A percentile compares a stretch with the other conserved stretches of the same genome.
phyloP scores from a whole-genome alignment of 2,113 vertebrate species.

The Halichoeres trimaculatus region DNA sequence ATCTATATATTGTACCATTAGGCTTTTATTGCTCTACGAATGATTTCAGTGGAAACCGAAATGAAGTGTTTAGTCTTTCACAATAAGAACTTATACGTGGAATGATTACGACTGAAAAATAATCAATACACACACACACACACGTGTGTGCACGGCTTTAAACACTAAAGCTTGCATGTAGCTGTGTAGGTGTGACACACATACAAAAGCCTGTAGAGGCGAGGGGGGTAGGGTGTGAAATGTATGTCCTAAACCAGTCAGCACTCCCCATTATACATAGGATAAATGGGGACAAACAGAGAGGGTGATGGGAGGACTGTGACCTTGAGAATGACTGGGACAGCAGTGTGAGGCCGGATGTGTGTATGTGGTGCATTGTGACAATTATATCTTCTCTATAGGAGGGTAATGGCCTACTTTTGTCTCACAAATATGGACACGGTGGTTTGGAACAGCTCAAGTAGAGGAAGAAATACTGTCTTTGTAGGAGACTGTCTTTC shows the following conservation, averaged over 20 bases:
- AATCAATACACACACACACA: neutral
- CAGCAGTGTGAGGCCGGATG: constrained; percentile 22
- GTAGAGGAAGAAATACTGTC: neutral
- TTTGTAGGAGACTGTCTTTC: too few species aligned
- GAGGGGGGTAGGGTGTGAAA: constrained; percentile 18
- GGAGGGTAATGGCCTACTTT: constrained; percentile 45
- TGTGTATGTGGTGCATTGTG: constrained; percentile 19
- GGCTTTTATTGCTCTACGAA: neutral
- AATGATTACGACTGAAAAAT: neutral
- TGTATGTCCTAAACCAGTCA: constrained; percentile 67
- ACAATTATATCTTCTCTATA: constrained; percentile 32
- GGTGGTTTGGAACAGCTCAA: neutral
- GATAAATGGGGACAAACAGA: constrained; percentile 70
- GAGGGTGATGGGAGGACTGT: constrained; percentile 57
- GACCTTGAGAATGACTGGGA: constrained; percentile 69
- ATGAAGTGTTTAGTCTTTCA: neutral
- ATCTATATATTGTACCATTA: neutral
- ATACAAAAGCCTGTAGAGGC: constrained; percentile 26
- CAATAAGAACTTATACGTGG: neutral
- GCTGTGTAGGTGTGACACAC: constrained; percentile 9
- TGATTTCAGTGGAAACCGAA: constrained; percentile 10
- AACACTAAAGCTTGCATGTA: constrained; percentile 31
- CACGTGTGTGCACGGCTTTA: constrained; percentile 1
- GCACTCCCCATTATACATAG: constrained; percentile 66
- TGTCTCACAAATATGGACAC: constrained; percentile 1